Conservation (phyloP, 2,888 invertebrate genomes). For the Herminia tarsipennalis region DNA sequence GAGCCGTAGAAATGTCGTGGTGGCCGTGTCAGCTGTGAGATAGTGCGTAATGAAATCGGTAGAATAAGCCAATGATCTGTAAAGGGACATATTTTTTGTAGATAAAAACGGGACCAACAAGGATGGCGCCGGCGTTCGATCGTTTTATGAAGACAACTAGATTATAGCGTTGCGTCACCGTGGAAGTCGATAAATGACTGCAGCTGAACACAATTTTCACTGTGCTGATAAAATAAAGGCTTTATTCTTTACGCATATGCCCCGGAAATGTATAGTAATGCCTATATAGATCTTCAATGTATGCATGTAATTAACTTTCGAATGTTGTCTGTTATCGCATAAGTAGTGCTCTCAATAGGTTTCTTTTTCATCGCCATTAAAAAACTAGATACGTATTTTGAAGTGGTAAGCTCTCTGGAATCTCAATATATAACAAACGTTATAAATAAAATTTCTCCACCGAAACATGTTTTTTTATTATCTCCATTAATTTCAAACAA, state of each 20-base stretch:
- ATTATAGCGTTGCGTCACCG: constrained; percentile 34
- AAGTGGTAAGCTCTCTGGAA: constrained; percentile 26
- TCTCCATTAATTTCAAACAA: background rate
- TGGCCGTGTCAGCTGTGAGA: constrained; percentile 80
- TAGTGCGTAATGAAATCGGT: constrained; percentile 49
- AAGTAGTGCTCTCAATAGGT: constrained; percentile 38
- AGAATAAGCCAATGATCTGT: constrained; percentile 29
- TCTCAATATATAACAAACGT: constrained; percentile 29
- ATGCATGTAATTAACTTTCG: constrained; percentile 32
- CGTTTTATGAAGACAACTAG: constrained; percentile 40
- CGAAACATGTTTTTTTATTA: constrained; percentile 30
- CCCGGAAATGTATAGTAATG: constrained; percentile 29
- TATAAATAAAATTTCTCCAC: constrained; percentile 38
- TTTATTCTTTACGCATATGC: constrained; percentile 29
- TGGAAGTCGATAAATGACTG: constrained; percentile 39
- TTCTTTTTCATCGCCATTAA: constrained; percentile 33
- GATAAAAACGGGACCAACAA: constrained; percentile 72
- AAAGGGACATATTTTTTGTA: constrained; percentile 60
- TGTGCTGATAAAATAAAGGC: constrained; percentile 29
- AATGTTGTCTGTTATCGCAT: constrained; percentile 38
- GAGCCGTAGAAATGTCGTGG: constrained; percentile 75
- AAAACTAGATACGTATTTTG: constrained; percentile 30
- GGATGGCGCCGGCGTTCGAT: constrained; percentile 51
- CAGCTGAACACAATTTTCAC: constrained; percentile 20
- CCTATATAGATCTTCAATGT: constrained; percentile 26